phyloP scores from a whole-genome alignment of 2,797 vertebrate genomes.

The Pristis pectinata region DNA sequence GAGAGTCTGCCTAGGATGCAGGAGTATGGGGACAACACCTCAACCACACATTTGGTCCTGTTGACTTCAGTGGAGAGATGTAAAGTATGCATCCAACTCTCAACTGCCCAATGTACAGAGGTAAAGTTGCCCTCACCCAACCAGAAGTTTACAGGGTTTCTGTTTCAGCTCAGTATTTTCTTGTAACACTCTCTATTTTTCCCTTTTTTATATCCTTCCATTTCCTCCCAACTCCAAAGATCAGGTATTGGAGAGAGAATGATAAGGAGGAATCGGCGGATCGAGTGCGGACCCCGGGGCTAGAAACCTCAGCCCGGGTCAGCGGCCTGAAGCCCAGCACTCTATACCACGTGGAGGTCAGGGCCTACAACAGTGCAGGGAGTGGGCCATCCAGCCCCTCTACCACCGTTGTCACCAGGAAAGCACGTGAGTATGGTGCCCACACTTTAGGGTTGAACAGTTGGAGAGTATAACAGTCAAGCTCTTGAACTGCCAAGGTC shows the following conservation, averaged over 20 bases:
- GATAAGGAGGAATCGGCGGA: constrained; percentile 89
- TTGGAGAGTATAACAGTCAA: no score
- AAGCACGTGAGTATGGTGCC: constrained; percentile 70
- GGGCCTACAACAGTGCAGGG: constrained; percentile 89
- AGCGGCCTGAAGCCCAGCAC: constrained; percentile 78
- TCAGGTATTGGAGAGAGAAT: constrained; percentile 88
- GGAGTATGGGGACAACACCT: not conserved
- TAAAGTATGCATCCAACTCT: not conserved
- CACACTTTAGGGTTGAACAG: not conserved
- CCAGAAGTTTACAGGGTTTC: not conserved
- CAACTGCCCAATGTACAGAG: not conserved
- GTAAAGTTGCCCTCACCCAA: not conserved
- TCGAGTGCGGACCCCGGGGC: constrained; percentile 78
- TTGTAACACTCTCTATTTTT: not conserved
- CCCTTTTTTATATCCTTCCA: not conserved
- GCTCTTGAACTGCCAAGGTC: no score
- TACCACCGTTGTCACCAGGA: constrained; percentile 74
- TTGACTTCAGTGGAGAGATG: not conserved
- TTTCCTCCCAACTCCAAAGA: constrained; percentile 55
- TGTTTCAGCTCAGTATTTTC: not conserved
- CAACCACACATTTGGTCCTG: not conserved
- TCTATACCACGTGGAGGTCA: constrained; percentile 78
- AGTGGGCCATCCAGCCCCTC: constrained; percentile 80
- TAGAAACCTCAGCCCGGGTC: constrained; percentile 72
- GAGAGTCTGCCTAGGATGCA: not conserved